Percentiles rank a stretch among this genome's conserved stretches.
Evolutionary conservation across 92 coral and sea anemone species (phyloP).

Genomic region (Palythoa caribaeorum): DNA sequence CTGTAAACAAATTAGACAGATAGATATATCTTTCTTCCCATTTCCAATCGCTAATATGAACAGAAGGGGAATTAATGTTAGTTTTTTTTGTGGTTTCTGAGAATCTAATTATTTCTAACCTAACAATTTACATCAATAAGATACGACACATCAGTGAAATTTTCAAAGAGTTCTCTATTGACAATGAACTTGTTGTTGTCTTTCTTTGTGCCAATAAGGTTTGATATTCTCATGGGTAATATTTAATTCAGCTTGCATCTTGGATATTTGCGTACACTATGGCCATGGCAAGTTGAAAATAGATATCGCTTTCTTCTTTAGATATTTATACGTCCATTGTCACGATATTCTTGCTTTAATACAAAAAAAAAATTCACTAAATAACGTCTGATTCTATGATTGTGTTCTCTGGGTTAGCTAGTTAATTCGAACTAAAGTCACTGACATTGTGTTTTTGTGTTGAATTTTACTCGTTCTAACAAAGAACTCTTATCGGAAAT

Average conservation of each 20-base stretch:
- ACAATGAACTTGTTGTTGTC: slow-evolving; percentile 68
- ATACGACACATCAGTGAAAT: slow-evolving; percentile 59
- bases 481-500: slow-evolving; percentile 91
- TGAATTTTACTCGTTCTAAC: slow-evolving; percentile 54
- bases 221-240: slow-evolving; percentile 65
- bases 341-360: slow-evolving; percentile 51
- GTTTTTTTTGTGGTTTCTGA: slow-evolving; percentile 36
- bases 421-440: slow-evolving; percentile 46
- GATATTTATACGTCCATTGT: slow-evolving; percentile 6
- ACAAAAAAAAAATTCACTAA: neutral
- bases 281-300: neutral
- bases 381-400: slow-evolving; percentile 33
- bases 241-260: slow-evolving; percentile 52
- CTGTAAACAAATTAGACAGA: slow-evolving; percentile 86
- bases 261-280: neutral
- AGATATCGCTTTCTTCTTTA: neutral
- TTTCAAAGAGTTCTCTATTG: slow-evolving; percentile 68
- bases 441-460: slow-evolving; percentile 49
- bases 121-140: slow-evolving; percentile 46
- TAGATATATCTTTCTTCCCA: slow-evolving; percentile 47
- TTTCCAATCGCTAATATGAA: slow-evolving; percentile 23
- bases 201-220: slow-evolving; percentile 61
- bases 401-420: slow-evolving; percentile 59
- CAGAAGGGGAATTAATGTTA: neutral
- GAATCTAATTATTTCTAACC: slow-evolving; percentile 49